Conservation (phyloP, 2,113 vertebrate genomes). For the Pithys albifrons region DNA sequence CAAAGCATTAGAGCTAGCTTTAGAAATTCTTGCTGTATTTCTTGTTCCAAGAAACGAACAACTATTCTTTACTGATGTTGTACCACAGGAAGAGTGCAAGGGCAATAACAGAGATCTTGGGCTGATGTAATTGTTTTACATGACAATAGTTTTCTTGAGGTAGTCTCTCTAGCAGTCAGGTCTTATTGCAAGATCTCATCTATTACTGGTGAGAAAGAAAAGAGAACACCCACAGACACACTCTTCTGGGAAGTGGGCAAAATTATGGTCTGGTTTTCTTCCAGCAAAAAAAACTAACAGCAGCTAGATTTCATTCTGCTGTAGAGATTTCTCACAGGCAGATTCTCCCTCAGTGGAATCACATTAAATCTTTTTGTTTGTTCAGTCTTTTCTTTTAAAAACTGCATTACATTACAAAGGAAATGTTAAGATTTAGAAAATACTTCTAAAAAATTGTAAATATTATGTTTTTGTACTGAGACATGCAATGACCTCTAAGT, state of each 20-base stretch:
- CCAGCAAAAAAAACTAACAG: conserved; percentile 47
- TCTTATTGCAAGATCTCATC: conserved; percentile 28
- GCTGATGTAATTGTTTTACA: conserved; percentile 17
- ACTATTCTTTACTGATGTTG: background rate
- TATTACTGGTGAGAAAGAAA: conserved; percentile 35
- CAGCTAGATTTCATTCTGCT: conserved; percentile 44
- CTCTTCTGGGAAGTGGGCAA: conserved; percentile 48
- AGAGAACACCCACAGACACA: conserved; percentile 49
- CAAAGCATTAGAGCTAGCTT: background rate
- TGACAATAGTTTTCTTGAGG: conserved; percentile 30
- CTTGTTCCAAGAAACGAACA: conserved; percentile 1
- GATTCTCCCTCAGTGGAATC: background rate
- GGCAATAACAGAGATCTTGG: background rate
- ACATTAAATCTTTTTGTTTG: conserved; percentile 30
- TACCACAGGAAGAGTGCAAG: conserved; percentile 17
- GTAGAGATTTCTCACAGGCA: conserved; percentile 42
- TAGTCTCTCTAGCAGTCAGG: conserved; percentile 21
- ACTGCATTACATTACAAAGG: background rate
- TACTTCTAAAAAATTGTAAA: background rate
- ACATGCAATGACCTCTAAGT: background rate
- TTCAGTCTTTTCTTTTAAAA: conserved; percentile 27
- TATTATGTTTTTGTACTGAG: background rate
- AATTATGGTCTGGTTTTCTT: conserved; percentile 44
- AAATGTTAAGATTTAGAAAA: conserved; percentile 1
- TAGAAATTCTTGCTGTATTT: background rate